Conservation (phyloP, 2,888 invertebrate species). For the Druceiella hillmani region DNA sequence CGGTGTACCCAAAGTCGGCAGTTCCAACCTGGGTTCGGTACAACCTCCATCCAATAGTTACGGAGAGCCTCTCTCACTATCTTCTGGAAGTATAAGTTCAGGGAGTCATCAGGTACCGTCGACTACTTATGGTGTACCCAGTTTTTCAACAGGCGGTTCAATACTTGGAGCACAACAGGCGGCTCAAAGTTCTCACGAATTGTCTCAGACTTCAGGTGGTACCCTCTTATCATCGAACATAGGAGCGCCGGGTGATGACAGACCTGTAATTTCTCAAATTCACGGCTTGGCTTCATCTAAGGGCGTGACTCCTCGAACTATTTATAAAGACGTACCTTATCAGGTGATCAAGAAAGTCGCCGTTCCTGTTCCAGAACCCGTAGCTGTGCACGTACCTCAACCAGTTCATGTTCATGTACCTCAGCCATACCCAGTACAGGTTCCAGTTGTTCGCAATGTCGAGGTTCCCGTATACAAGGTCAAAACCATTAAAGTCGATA, state of each 20-base stretch:
- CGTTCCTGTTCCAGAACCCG: constrained; percentile 52
- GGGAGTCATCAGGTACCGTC: no score
- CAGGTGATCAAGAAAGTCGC: constrained; percentile 43
- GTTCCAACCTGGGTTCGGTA: no score
- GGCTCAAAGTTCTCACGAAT: no score
- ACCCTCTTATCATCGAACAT: no score
- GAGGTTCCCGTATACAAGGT: constrained; percentile 53
- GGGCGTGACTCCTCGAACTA: constrained; percentile 41
- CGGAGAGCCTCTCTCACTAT: no score
- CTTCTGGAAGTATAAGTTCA: no score
- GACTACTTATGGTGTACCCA: no score
- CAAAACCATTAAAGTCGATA: constrained; percentile 51
- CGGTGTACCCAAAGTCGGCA: no score
- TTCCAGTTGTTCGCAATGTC: constrained; percentile 49
- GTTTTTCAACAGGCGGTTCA: no score
- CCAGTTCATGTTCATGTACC: constrained; percentile 50
- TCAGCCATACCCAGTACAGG: constrained; percentile 53
- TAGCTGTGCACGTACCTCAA: constrained; percentile 49
- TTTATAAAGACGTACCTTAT: constrained; percentile 39
- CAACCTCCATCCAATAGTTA: no score
- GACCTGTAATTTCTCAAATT: constrained; percentile 41
- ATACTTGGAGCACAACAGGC: no score
- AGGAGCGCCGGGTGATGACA: constrained; percentile 33
- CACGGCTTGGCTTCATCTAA: constrained; percentile 40
- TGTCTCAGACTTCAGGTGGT: no score